Evolutionary conservation across 2,797 vertebrate species (phyloP), one percentile per base, ranked within the genome.

Genomic region (Aeoliscus strigatus): DNA sequence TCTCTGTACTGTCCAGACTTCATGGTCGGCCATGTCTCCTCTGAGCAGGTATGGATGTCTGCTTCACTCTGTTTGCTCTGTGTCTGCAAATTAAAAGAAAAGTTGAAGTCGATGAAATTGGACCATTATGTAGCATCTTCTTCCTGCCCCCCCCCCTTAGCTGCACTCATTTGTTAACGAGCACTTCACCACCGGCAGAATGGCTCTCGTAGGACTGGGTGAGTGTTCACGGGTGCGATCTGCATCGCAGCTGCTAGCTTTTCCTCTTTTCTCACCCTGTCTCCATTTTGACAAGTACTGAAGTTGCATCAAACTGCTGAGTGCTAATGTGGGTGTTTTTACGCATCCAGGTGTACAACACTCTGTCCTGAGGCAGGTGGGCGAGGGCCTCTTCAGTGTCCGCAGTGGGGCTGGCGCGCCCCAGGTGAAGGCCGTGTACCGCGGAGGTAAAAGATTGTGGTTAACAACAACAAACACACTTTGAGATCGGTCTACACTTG

Each of bases 141-240:
- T 49, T n/a, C 29, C 62, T 27, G n/a, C 53, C 14, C 41, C 43
- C 29, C 14, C 10, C 23, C 46, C 68, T 38, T 81, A 98, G 94
- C 86, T 97, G 63, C 90, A 91, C 38, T 81, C 87, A 28, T 95
- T 90, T 74, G 86, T 94, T 45, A 86, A 91, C 76, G 90, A 89
- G 66, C 80, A 91, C 76, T 96, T 93, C 81, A 93, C 89, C 60
- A 91, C 90, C 60, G 74, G 87, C 27, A 89, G 91, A 75, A 97
- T 97, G 90, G 92, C 92, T 63, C 86, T 97, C 8, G 83, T 97
- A 49, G 94, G 94, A 79, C 62, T 96, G 60, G 93, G 94, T 94
- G 85, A 73, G 82, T 80, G 38, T 43, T 18, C 16, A 3, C 12
- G 47, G 12, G 21, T 12, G 29, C n/a, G 25, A 0, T 2, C 13